Conservation (phyloP, 2,113 vertebrate species). For the Neofelis nebulosa region DNA sequence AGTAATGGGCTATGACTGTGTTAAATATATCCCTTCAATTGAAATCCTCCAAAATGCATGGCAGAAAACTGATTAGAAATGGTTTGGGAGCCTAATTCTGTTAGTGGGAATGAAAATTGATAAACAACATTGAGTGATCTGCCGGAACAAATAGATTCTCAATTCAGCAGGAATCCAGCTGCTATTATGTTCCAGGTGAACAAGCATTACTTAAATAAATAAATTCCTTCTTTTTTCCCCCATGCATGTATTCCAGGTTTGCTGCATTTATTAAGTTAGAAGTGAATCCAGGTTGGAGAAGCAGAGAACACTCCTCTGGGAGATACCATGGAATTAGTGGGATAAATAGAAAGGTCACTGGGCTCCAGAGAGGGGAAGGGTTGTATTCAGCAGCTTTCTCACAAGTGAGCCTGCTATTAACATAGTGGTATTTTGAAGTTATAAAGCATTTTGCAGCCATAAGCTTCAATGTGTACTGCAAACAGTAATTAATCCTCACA, state of each 20-base stretch:
- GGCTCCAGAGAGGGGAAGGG: slow-evolving; percentile 11
- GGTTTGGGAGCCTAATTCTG: slow-evolving; percentile 73
- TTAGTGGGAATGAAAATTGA: slow-evolving; percentile 71
- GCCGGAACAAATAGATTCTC: slow-evolving; percentile 77
- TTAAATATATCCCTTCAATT: slow-evolving; percentile 60
- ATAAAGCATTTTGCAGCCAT: slow-evolving; percentile 23
- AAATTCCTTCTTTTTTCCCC: slow-evolving; percentile 57
- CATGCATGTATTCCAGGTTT: slow-evolving; percentile 50
- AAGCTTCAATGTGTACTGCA: slow-evolving; percentile 5
- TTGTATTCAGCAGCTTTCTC: slow-evolving; percentile 52
- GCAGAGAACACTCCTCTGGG: slow-evolving; percentile 48
- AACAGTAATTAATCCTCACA: slow-evolving; percentile 67
- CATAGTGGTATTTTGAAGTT: slow-evolving; percentile 52
- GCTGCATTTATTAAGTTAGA: slow-evolving; percentile 61
- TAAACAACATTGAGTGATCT: slow-evolving; percentile 72
- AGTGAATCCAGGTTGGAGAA: background rate
- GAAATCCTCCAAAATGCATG: slow-evolving; percentile 61
- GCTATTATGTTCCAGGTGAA: slow-evolving; percentile 73
- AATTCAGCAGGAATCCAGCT: slow-evolving; percentile 74
- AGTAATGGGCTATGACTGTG: background rate
- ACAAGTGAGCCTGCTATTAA: slow-evolving; percentile 61
- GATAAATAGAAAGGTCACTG: slow-evolving; percentile 68
- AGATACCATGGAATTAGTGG: slow-evolving; percentile 42
- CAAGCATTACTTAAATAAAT: slow-evolving; percentile 69
- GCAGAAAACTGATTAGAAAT: slow-evolving; percentile 77